phyloP scores from a whole-genome alignment of 2,888 invertebrate species.

The Sarcophaga variegata region DNA sequence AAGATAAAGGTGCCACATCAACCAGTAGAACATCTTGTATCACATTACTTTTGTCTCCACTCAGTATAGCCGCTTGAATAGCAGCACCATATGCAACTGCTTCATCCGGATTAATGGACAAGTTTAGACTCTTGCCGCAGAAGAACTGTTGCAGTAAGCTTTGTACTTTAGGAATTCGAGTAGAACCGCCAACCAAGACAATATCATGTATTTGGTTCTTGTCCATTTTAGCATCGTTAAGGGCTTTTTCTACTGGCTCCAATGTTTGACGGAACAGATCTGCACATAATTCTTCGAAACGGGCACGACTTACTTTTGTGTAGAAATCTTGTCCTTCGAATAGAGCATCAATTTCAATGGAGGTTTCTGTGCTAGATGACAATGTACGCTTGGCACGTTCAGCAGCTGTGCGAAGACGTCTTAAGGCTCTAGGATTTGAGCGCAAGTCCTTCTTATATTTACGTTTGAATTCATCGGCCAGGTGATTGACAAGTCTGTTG shows the following conservation, averaged over 20 bases:
- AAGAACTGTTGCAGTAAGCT: constrained; percentile 89
- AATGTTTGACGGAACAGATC: constrained; percentile 88
- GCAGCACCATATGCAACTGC: constrained; percentile 91
- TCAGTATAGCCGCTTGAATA: constrained; percentile 88
- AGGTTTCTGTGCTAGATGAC: constrained; percentile 89
- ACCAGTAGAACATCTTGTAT: constrained; percentile 89
- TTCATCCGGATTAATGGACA: constrained; percentile 91
- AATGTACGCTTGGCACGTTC: constrained; percentile 90
- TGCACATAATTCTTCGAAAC: constrained; percentile 88
- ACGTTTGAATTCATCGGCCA: constrained; percentile 93
- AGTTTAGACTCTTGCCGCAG: constrained; percentile 87
- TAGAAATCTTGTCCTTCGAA: constrained; percentile 89
- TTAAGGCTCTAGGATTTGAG: constrained; percentile 85
- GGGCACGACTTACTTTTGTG: constrained; percentile 87
- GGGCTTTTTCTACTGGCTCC: constrained; percentile 89
- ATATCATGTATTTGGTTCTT: constrained; percentile 89
- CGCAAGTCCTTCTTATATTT: constrained; percentile 88
- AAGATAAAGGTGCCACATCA: constrained; percentile 87
- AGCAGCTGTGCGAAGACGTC: constrained; percentile 88
- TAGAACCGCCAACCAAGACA: constrained; percentile 91
- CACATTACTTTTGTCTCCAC: constrained; percentile 86
- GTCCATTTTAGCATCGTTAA: constrained; percentile 90
- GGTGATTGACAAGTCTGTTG: constrained; percentile 92
- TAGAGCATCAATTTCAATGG: constrained; percentile 89
- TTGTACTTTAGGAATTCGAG: constrained; percentile 91